Base-by-base conservation (phyloP, 2,888 invertebrate genomes). In the Glaucopsyche alexis region DNA sequence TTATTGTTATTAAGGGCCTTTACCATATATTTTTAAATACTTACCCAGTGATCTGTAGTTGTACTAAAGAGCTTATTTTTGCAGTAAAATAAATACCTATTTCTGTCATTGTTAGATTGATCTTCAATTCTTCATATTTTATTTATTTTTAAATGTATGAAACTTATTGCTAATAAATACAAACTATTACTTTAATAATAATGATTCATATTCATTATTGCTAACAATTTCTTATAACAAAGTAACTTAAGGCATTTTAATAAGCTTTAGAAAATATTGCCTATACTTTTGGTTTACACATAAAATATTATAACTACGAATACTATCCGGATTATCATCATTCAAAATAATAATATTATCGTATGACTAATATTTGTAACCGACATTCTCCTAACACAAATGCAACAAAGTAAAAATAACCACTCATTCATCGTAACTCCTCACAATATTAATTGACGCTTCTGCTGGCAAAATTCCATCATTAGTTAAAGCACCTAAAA, bases 401-500 rank as follows among this genome's bases (percentile, higher is more conserved):
- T 60, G 29, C 29, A 60, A 38, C 29, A 29, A 29, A 4, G 55
- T 60, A 60, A 29, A 60, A 60, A 60, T 60, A 60, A 29, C 38
- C 60, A 60, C 29, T 13, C 60, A 38, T 60, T 60, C 29, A 60
- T 60, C 60, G 60, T 60, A 13, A 38, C 60, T 60, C 55, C 55
- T 60, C 60, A 60, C 60, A 60, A 60, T 60, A 60, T 60, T 60
- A 60, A 60, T 60, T 60, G 60, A 60, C 60, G 60, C 60, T 38
- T 60, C 60, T 60, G 29, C 60, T 60, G 60, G 60, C 60, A 60
- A 60, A 66, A 66, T 66, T 66, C 42, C 66, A 42, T 42, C 66
- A 66, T 66, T 66, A 66, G 66, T 66, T 60, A 60, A 60, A 60
- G 60, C 60, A 60, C 60, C 60, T 13, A 60, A 60, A 60, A 60